Evolutionary conservation across 1,140 invertebrate species (phyloP), one percentile per base, ranked within the genome.

Genomic region (Nephila pilipes): DNA sequence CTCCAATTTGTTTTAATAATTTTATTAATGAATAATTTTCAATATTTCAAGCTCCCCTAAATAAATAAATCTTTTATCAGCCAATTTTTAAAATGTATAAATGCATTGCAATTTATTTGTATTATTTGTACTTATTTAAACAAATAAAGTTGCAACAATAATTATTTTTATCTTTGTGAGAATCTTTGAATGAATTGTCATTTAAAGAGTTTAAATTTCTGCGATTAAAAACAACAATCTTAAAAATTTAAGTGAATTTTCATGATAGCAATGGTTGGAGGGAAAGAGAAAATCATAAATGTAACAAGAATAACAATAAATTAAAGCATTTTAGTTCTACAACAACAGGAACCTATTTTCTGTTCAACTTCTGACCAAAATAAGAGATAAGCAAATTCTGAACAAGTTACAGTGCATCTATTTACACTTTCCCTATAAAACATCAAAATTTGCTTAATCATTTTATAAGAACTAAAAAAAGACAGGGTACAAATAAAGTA

Each of bases 341-440:
- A 75, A 69, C 12, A 69, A 58, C 25, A 60, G 55, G 36, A 63
- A 69, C 10, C 91, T 32, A 79, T 93, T 93, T 93, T 93, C 81
- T 87, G 83, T 87, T 93, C 81, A 87, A 87, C 83, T 85, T 87
- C 57, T 87, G 54, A 4, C 14, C 10, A 38, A 75, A 38, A 1
- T 32, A 16, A 69, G 18, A 22, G 25, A 90, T 32, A 65, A 85
- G 91, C 91, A 93, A 93, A 93, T 87, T 87, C 46, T 93, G 91
- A 93, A 75, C 16, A 79, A 38, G 46, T n/a, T 69, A n/a, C 32
- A 55, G 57, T 22, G 57, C 58, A 90, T 14, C 54, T 20, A 20
- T 14, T 80, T 22, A 20, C 46, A 57, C 29, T 55, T 46, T 90
- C 57, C 88, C 88, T 46, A 90, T 32, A 36, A 69, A 85, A 5